Evolutionary conservation across 1,140 invertebrate genomes (phyloP).

Genomic region (Drosophila serrata): DNA sequence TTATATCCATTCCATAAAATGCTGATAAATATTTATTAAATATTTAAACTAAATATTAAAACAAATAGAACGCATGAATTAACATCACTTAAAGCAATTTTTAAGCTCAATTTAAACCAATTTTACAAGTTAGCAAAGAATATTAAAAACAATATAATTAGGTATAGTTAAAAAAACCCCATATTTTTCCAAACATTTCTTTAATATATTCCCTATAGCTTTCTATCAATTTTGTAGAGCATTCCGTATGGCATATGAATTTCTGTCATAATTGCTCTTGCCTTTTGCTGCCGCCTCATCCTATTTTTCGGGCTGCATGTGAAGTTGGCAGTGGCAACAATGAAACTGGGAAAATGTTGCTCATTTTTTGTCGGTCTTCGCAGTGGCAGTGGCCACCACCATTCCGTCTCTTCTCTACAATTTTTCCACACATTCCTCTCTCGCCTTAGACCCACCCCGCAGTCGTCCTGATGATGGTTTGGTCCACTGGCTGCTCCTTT

Average conservation of each 20-base stretch:
- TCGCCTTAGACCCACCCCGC: conserved; percentile 13
- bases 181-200: not conserved
- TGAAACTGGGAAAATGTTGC: conserved; percentile 79
- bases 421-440: conserved; percentile 9
- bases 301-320: conserved; percentile 21
- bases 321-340: conserved; percentile 60
- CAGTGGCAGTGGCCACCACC: not conserved
- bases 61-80: too few relatives aligned
- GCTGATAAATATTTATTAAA: too few relatives aligned
- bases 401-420: not conserved
- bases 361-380: conserved; percentile 62
- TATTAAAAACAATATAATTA: too few relatives aligned
- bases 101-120: not conserved
- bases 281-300: not conserved
- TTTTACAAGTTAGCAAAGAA: not conserved
- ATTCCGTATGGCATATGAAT: not conserved
- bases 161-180: too few relatives aligned
- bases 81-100: too few relatives aligned
- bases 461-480: conserved; percentile 37
- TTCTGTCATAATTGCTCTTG: conserved; percentile 1
- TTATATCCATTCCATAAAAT: too few relatives aligned
- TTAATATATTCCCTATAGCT: not conserved
- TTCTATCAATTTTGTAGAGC: not conserved
- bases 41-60: too few relatives aligned
- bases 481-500: conserved; percentile 50